phyloP scores from a whole-genome alignment of 2,113 vertebrate genomes.

The Megaptera novaeangliae region DNA sequence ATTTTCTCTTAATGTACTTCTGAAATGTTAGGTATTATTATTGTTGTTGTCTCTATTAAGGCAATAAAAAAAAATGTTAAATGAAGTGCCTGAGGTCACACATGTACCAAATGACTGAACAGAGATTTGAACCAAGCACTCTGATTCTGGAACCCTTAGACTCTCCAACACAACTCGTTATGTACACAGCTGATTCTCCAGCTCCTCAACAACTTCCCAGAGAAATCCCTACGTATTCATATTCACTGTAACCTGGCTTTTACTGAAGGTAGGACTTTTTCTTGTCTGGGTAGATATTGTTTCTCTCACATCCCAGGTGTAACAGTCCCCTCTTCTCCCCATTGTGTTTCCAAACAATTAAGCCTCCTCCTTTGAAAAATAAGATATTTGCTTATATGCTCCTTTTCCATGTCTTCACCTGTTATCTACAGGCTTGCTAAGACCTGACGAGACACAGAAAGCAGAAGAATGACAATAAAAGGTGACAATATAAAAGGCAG shows the following conservation, averaged over 20 bases:
- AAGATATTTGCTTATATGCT: not conserved
- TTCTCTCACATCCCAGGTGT: not conserved
- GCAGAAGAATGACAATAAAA: not conserved
- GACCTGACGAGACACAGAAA: not conserved
- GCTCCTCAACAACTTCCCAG: not conserved
- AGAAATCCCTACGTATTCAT: not conserved
- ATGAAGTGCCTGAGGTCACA: not conserved
- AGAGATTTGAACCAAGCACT: not conserved
- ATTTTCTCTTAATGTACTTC: not conserved
- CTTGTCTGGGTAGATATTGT: not conserved
- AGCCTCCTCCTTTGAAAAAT: not conserved
- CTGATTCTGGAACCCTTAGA: not conserved
- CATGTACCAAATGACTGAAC: not conserved
- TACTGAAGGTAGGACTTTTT: not conserved
- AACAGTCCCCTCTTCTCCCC: not conserved
- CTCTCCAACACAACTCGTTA: not conserved
- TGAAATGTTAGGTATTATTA: not conserved
- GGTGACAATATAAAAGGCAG: not conserved
- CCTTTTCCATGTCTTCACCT: not conserved
- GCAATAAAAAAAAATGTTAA: not conserved
- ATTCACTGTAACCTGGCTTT: not conserved
- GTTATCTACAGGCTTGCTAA: not conserved
- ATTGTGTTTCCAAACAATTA: not conserved
- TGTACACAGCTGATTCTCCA: not conserved
- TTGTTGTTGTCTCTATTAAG: not conserved